Evolutionary conservation across 35 echinoderm and acorn worm genomes (phyloP).

Genomic region (Heliocidaris tuberculata): DNA sequence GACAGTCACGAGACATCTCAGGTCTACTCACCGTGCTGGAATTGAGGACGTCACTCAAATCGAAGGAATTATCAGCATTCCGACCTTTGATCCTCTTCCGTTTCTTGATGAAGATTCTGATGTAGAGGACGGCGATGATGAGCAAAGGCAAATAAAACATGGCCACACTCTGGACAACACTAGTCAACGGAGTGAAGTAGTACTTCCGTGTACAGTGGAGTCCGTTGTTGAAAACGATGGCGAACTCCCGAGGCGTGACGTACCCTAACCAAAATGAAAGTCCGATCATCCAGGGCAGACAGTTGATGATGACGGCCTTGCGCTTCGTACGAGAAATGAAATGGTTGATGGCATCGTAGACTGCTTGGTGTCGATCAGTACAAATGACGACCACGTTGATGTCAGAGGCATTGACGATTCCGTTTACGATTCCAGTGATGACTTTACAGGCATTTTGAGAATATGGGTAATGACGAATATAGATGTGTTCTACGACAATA

Average conservation of each 20-base stretch:
- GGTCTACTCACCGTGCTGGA: too few relatives aligned
- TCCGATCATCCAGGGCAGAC: not conserved
- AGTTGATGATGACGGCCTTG: not conserved
- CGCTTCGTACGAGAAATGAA: not conserved
- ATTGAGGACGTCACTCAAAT: too few relatives aligned
- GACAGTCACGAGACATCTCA: too few relatives aligned
- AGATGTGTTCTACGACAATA: not conserved
- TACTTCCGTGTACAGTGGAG: not conserved
- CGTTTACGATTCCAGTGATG: not conserved
- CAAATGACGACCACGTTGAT: conserved; percentile 35
- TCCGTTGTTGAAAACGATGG: not conserved
- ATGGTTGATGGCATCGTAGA: conserved; percentile 32
- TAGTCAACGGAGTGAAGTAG: not conserved
- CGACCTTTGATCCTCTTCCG: not conserved
- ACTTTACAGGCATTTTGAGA: conserved; percentile 25
- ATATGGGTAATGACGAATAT: conserved; percentile 7
- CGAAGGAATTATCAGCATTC: not conserved
- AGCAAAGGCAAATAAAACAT: not conserved
- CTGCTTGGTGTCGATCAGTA: conserved; percentile 45
- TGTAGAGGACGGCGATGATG: not conserved
- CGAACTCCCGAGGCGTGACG: not conserved
- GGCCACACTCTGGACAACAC: not conserved
- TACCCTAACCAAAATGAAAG: not conserved
- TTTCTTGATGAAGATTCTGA: not conserved
- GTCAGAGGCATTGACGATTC: conserved; percentile 1